Conservation (phyloP, 92 coral and sea anemone species). For the Muricea muricata region DNA sequence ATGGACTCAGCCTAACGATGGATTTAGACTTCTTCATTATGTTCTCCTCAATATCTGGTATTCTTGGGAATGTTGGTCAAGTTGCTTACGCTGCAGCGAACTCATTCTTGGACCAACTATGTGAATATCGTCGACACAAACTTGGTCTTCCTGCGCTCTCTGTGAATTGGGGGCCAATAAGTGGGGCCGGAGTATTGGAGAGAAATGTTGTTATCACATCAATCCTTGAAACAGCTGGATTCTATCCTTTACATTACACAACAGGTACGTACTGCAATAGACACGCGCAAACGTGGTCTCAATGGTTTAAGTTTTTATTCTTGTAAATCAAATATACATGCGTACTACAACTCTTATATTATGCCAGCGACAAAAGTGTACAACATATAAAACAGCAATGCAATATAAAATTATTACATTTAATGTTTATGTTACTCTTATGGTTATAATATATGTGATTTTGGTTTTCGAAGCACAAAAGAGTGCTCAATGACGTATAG, state of each 20-base stretch:
- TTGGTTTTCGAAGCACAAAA: no score
- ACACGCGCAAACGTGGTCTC: no score
- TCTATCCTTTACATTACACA: slow-evolving; percentile 47
- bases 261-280: slow-evolving; percentile 72
- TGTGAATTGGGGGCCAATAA: slow-evolving; percentile 73
- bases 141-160: slow-evolving; percentile 71
- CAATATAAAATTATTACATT: no score
- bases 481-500: no score
- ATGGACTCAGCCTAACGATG: slow-evolving; percentile 69
- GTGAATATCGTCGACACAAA: slow-evolving; percentile 61
- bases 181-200: slow-evolving; percentile 66
- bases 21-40: slow-evolving; percentile 73
- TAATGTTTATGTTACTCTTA: no score
- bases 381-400: no score
- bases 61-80: slow-evolving; percentile 73
- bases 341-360: no score
- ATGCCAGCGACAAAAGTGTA: no score
- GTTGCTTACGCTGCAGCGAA: slow-evolving; percentile 74
- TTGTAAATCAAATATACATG: no score
- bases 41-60: slow-evolving; percentile 72
- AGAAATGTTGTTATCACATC: slow-evolving; percentile 49
- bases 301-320: no score
- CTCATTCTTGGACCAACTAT: slow-evolving; percentile 65
- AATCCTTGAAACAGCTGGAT: slow-evolving; percentile 59
- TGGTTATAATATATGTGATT: no score